Percentiles rank a stretch among this genome's conserved stretches.
Conservation (phyloP, 1,140 invertebrate genomes). For the Oreohelix idahoensis region DNA sequence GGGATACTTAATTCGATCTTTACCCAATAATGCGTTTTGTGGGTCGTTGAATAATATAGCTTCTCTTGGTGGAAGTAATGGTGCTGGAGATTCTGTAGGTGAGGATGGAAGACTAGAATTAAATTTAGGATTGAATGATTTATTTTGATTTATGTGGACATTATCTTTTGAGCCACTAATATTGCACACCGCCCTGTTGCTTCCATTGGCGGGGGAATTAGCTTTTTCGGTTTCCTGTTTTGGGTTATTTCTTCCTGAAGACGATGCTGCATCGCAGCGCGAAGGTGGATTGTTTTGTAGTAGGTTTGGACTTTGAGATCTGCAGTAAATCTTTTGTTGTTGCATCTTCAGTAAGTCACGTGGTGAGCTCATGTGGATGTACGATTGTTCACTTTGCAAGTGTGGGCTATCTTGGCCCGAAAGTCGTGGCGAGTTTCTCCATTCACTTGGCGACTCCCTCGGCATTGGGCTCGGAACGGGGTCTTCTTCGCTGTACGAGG, state of each 20-base stretch:
- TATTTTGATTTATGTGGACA: not conserved
- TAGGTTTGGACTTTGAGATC: not conserved
- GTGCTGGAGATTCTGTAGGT: not conserved
- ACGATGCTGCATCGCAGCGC: not conserved
- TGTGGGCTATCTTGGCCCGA: not conserved
- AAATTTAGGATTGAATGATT: not conserved
- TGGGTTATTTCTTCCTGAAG: not conserved
- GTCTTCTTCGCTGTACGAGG: not conserved
- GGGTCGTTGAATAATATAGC: not conserved
- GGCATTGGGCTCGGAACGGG: conserved; percentile 12
- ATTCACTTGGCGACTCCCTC: not conserved
- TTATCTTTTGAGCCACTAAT: not conserved
- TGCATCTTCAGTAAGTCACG: not conserved
- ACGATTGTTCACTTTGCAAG: not conserved
- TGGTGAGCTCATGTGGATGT: conserved; percentile 14
- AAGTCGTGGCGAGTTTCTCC: not conserved
- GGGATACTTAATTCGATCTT: not conserved
- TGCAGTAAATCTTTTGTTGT: not conserved
- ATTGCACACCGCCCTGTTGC: not conserved
- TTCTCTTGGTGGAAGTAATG: conserved; percentile 16
- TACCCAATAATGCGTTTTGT: not conserved
- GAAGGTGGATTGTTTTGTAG: not conserved
- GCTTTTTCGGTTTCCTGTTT: not conserved
- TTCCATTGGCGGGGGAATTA: not conserved
- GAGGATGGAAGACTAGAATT: not conserved